A percentile compares a stretch with the other conserved stretches of the same genome.
phyloP scores from a whole-genome alignment of 1,140 invertebrate genomes.

The Anadara kagoshimensis region DNA sequence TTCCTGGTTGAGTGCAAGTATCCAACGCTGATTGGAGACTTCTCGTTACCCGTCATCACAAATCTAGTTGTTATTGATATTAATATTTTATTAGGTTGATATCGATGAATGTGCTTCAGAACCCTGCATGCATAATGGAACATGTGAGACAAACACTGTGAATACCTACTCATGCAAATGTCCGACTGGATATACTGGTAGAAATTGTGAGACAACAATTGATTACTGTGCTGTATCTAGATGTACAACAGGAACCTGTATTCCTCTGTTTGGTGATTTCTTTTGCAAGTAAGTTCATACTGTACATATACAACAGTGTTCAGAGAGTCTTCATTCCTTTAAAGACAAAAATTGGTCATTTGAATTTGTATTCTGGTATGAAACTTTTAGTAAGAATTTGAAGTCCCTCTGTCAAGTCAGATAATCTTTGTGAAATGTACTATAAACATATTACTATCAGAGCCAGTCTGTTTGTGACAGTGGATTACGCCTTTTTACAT shows the following conservation, averaged over 20 bases:
- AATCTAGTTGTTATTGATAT: neutral
- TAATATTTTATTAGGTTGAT: conserved; percentile 23
- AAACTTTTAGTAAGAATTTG: too few species aligned
- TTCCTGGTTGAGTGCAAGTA: too few species aligned
- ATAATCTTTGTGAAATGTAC: too few species aligned
- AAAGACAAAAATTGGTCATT: too few species aligned
- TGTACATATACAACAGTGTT: neutral
- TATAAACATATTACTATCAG: too few species aligned
- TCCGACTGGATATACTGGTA: conserved; percentile 86
- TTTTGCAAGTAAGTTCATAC: conserved; percentile 85
- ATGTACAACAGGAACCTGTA: conserved; percentile 90
- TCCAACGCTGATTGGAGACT: too few species aligned
- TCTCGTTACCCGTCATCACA: too few species aligned
- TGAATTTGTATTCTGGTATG: too few species aligned
- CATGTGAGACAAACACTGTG: conserved; percentile 86
- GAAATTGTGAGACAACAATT: conserved; percentile 90
- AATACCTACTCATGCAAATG: conserved; percentile 90
- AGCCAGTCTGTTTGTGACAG: too few species aligned
- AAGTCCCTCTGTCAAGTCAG: too few species aligned
- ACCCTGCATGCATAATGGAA: conserved; percentile 92
- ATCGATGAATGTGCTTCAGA: conserved; percentile 92
- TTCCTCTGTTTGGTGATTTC: conserved; percentile 80
- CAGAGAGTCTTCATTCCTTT: neutral
- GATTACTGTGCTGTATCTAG: conserved; percentile 87
- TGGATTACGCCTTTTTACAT: too few species aligned